A percentile compares a stretch with the other conserved stretches of the same genome.
phyloP scores from a whole-genome alignment of 2,888 invertebrate species.

The Icerya purchasi region DNA sequence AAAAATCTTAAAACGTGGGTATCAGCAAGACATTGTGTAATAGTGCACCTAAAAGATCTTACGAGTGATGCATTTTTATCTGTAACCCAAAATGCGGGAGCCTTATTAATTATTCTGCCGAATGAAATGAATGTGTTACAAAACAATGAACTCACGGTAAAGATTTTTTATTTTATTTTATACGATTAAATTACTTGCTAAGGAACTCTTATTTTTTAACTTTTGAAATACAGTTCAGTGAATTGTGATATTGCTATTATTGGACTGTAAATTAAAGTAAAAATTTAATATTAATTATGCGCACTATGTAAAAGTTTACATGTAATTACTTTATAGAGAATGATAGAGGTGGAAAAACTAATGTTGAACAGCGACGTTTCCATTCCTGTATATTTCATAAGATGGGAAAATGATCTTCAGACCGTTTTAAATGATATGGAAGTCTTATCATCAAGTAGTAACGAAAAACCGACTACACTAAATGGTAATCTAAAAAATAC shows the following conservation, averaged over 20 bases:
- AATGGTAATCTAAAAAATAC: conserved; percentile 4
- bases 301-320: no score
- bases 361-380: conserved; percentile 50
- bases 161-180: no score
- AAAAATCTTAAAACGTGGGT: conserved; percentile 64
- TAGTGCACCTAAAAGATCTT: conserved; percentile 57
- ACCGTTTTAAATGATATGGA: conserved; percentile 49
- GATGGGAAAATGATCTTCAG: conserved; percentile 49
- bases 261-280: no score
- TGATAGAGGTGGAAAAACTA: conserved; percentile 55
- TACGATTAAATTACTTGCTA: no score
- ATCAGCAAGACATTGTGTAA: conserved; percentile 71
- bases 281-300: no score
- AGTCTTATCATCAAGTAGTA: background rate
- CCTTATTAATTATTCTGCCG: conserved; percentile 64
- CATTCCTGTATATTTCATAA: conserved; percentile 72
- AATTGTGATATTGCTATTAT: no score
- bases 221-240: no score
- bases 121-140: conserved; percentile 41
- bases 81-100: conserved; percentile 59
- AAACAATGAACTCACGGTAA: conserved; percentile 45
- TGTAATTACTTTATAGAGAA: no score
- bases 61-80: conserved; percentile 54
- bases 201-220: no score
- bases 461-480: background rate